phyloP scores from a whole-genome alignment of 1,140 invertebrate species.

The Anastatus disparis region DNA sequence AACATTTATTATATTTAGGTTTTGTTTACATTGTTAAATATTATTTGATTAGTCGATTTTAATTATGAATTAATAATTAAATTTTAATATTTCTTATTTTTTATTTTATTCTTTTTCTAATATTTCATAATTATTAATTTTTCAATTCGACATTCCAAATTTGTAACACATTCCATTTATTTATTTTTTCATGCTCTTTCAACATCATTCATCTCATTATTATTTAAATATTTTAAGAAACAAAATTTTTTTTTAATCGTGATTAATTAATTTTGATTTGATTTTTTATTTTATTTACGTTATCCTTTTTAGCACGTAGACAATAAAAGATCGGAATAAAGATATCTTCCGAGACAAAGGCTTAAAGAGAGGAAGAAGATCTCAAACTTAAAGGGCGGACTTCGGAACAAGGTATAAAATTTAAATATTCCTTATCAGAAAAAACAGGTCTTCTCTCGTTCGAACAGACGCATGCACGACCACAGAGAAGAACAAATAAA shows the following conservation, averaged over 20 bases:
- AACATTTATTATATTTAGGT: too few species aligned
- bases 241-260: not conserved
- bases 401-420: slow-evolving; percentile 32
- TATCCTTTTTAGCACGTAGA: slow-evolving; percentile 20
- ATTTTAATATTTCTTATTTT: too few species aligned
- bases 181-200: not conserved
- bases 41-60: too few species aligned
- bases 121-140: too few species aligned
- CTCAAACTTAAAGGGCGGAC: not conserved
- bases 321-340: slow-evolving; percentile 13
- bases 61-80: too few species aligned
- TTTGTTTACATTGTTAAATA: too few species aligned
- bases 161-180: not conserved
- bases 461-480: too few species aligned
- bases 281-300: slow-evolving; percentile 25
- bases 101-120: too few species aligned
- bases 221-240: not conserved
- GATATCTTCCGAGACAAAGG: slow-evolving; percentile 6
- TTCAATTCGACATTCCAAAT: too few species aligned
- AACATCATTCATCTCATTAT: too few species aligned
- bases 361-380: slow-evolving; percentile 13
- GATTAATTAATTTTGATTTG: slow-evolving; percentile 14
- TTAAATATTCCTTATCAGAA: slow-evolving; percentile 29
- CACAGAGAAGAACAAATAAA: too few species aligned
- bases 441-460: not conserved